Percentiles rank a stretch among this genome's conserved stretches.
Evolutionary conservation across 2,797 vertebrate genomes (phyloP).

Genomic region (Neosalanx taihuensis): DNA sequence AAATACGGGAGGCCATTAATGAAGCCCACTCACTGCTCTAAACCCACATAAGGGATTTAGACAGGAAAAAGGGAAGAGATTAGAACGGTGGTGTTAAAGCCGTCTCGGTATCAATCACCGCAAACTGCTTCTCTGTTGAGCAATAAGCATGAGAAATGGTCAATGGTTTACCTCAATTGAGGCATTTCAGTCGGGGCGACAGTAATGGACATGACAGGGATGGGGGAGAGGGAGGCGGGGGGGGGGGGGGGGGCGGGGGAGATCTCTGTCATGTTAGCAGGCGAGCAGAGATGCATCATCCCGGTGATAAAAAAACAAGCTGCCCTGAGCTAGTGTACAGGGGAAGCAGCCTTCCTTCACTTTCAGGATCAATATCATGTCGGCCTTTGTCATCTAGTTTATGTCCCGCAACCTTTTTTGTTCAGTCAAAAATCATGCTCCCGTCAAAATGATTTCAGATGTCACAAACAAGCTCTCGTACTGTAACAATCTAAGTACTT

Average conservation of each 20-base stretch:
- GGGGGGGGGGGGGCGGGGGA: slow-evolving; percentile 76
- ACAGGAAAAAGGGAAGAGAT: slow-evolving; percentile 40
- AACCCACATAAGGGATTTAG: slow-evolving; percentile 70
- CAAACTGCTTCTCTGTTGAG: slow-evolving; percentile 72
- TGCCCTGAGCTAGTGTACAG: slow-evolving; percentile 56
- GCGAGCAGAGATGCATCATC: slow-evolving; percentile 74
- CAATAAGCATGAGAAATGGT: slow-evolving; percentile 79
- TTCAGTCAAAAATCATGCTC: slow-evolving; percentile 19
- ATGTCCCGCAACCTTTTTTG: slow-evolving; percentile 40
- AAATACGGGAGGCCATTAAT: slow-evolving; percentile 87
- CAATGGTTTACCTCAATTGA: slow-evolving; percentile 88
- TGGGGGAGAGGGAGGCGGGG: slow-evolving; percentile 73
- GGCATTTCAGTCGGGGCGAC: slow-evolving; percentile 78
- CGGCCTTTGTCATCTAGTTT: slow-evolving; percentile 34
- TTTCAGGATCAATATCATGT: slow-evolving; percentile 76
- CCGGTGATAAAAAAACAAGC: slow-evolving; percentile 75
- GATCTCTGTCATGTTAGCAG: slow-evolving; percentile 74
- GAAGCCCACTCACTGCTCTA: slow-evolving; percentile 84
- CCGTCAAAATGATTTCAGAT: background rate
- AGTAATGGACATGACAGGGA: slow-evolving; percentile 72
- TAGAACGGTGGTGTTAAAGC: slow-evolving; percentile 44
- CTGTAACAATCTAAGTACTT: background rate
- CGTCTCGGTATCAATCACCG: slow-evolving; percentile 65
- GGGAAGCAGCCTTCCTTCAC: slow-evolving; percentile 48
- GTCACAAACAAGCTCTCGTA: background rate